phyloP scores from a whole-genome alignment of 2,113 vertebrate species.

The Beaufortia kweichowensis region DNA sequence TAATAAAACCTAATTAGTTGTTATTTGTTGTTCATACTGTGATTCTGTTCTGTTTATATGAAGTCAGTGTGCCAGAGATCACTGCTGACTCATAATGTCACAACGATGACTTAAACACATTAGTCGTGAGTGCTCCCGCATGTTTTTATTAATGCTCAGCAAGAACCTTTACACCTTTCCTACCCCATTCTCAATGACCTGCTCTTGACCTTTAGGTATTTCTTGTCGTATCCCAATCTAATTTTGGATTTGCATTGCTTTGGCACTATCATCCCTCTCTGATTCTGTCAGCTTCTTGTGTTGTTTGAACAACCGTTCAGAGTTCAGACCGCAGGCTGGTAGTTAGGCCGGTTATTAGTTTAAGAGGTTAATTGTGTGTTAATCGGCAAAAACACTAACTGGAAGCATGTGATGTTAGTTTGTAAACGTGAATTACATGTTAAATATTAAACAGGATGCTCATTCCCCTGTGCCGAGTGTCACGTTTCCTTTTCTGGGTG shows the following conservation, averaged over 20 bases:
- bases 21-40: constrained; percentile 11
- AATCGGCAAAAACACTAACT: constrained; percentile 12
- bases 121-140: neutral
- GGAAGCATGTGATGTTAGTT: constrained; percentile 1
- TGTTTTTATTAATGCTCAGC: constrained; percentile 5
- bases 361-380: constrained; percentile 8
- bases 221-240: constrained; percentile 13
- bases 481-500: neutral
- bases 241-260: constrained; percentile 1
- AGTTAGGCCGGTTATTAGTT: constrained; percentile 1
- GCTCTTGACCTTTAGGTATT: constrained; percentile 27
- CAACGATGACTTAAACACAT: constrained; percentile 5
- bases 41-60: constrained; percentile 20
- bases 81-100: neutral
- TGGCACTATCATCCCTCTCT: neutral
- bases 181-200: neutral
- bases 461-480: neutral
- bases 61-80: neutral
- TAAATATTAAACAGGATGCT: neutral
- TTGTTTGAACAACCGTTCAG: neutral
- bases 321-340: neutral
- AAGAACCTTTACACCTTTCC: constrained; percentile 17
- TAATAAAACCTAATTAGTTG: neutral
- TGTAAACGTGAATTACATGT: constrained; percentile 8
- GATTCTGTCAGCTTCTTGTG: neutral